Conservation (phyloP, 2,888 invertebrate genomes). For the Heteromurus nitidus region DNA sequence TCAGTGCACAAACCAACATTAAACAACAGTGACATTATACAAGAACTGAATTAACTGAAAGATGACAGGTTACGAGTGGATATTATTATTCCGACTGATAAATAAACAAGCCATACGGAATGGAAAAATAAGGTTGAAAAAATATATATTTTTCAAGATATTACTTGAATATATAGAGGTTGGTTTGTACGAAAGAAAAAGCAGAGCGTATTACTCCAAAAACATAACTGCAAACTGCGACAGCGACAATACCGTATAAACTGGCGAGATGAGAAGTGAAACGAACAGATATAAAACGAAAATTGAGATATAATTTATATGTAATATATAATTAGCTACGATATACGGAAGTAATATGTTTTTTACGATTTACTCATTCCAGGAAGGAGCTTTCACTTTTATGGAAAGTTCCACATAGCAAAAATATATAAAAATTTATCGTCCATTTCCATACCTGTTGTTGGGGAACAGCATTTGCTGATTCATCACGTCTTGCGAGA, state of each 20-base stretch:
- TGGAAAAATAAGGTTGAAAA: background rate
- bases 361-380: too few species aligned
- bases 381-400: too few species aligned
- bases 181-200: constrained; percentile 61
- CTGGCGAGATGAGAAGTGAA: constrained; percentile 16
- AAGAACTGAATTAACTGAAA: background rate
- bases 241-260: constrained; percentile 18
- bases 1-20: constrained; percentile 55
- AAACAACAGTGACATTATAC: background rate
- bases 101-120: background rate
- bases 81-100: background rate
- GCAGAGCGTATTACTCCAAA: constrained; percentile 35
- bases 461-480: constrained; percentile 60
- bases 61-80: background rate
- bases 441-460: constrained; percentile 55
- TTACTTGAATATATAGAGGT: constrained; percentile 30
- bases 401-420: too few species aligned
- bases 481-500: constrained; percentile 33
- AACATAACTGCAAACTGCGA: too few species aligned
- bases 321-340: background rate
- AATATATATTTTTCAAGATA: constrained; percentile 14
- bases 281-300: background rate
- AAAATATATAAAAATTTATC: too few species aligned
- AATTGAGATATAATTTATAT: constrained; percentile 3
- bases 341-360: background rate